Conservation (phyloP, 2,888 invertebrate species). For the Apamea sordens region DNA sequence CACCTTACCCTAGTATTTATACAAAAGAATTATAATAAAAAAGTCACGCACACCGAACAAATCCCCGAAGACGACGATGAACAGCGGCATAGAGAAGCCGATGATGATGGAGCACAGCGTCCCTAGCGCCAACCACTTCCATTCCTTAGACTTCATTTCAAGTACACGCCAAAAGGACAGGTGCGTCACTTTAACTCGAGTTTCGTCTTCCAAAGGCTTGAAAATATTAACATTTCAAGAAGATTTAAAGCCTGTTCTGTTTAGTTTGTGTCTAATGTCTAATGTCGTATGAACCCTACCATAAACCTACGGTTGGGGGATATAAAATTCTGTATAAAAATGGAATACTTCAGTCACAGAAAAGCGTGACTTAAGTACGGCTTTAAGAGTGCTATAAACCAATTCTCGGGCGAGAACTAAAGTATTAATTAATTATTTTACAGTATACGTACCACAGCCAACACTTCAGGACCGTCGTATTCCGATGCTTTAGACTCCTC, state of each 20-base stretch:
- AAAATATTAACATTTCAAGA: not conserved
- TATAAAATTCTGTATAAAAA: not conserved
- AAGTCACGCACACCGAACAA: slow-evolving; percentile 89
- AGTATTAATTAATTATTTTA: not conserved
- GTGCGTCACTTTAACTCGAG: slow-evolving; percentile 50
- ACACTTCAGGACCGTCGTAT: slow-evolving; percentile 33
- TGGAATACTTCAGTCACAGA: not conserved
- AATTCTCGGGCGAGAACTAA: not conserved
- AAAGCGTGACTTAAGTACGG: not conserved
- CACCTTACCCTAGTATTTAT: not conserved
- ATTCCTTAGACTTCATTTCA: slow-evolving; percentile 91
- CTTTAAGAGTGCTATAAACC: not conserved
- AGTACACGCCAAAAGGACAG: slow-evolving; percentile 87
- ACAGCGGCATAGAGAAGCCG: slow-evolving; percentile 92
- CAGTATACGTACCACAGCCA: slow-evolving; percentile 33
- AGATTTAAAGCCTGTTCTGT: not conserved
- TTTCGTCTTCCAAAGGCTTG: slow-evolving; percentile 62
- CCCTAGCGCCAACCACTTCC: slow-evolving; percentile 90
- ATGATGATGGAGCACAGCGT: slow-evolving; percentile 90
- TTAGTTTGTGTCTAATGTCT: not conserved
- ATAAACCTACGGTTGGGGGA: not conserved
- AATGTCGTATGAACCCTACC: slow-evolving; percentile 1
- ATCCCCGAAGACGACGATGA: slow-evolving; percentile 92
- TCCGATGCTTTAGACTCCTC: slow-evolving; percentile 64
- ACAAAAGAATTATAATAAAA: slow-evolving; percentile 6